Conservation (phyloP, 2,113 vertebrate species). For the Phyllostomus discolor region DNA sequence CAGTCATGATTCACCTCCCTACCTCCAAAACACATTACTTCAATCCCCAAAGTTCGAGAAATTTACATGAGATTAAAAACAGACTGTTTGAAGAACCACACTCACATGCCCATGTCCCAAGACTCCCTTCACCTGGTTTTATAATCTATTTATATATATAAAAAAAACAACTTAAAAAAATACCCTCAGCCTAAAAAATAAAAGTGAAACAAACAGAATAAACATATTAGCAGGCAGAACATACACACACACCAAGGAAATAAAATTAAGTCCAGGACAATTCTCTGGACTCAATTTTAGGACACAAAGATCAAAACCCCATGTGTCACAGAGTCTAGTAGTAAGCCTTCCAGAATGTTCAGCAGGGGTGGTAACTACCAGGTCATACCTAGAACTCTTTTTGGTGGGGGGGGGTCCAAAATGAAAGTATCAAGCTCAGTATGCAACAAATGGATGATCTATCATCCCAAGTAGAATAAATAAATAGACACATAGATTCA, state of each 20-base stretch:
- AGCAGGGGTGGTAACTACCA: background rate
- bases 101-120: conserved; percentile 31
- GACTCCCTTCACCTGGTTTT: conserved; percentile 39
- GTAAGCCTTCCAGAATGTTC: background rate
- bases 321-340: background rate
- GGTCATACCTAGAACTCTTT: background rate
- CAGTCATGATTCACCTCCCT: background rate
- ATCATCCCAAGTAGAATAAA: background rate
- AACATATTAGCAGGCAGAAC: conserved; percentile 14
- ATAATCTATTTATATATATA: conserved; percentile 39
- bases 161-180: conserved; percentile 38
- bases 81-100: conserved; percentile 33
- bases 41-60: conserved; percentile 41
- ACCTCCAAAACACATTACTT: background rate
- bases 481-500: background rate
- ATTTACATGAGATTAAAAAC: conserved; percentile 52
- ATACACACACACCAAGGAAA: background rate
- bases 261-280: conserved; percentile 1
- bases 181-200: background rate
- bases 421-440: background rate
- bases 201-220: conserved; percentile 31
- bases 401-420: background rate
- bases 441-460: background rate
- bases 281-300: background rate
- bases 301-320: background rate